A percentile compares a stretch with the other conserved stretches of the same genome.
These are phyloP conservation scores for Zosterops borbonicus DNA, from an alignment of 2,113 vertebrate species.

Conservation along the genomic window DNA sequence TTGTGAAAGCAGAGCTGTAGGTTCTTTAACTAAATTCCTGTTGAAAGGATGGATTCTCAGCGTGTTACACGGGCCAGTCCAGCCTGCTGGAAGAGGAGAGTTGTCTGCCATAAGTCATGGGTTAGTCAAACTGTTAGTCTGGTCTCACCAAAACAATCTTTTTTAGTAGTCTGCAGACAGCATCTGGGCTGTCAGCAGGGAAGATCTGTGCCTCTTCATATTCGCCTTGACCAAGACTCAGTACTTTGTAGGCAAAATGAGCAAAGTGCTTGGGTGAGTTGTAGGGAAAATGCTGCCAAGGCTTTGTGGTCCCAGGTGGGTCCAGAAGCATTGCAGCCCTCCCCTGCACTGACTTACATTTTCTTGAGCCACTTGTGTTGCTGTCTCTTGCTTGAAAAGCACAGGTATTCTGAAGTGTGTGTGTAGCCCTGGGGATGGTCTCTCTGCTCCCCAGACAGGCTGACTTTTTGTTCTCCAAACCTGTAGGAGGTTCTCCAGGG, in stretches of 20 bases:
- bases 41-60: background rate
- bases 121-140: background rate
- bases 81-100: background rate
- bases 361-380: background rate
- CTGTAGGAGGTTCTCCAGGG: background rate
- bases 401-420: background rate
- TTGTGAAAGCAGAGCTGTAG: background rate
- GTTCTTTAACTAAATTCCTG: background rate
- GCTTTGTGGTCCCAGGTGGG: background rate
- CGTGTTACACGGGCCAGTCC: accelerated
- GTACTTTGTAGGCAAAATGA: background rate
- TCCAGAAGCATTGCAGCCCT: background rate
- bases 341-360: background rate
- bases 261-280: background rate
- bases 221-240: background rate
- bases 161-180: background rate
- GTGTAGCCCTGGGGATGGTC: background rate
- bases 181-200: background rate
- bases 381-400: background rate
- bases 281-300: background rate
- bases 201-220: background rate
- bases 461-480: background rate
- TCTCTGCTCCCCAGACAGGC: background rate
- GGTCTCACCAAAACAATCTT: background rate
- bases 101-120: background rate